Base-by-base conservation (phyloP, 2,888 invertebrate species). In the Athalia rosae region DNA sequence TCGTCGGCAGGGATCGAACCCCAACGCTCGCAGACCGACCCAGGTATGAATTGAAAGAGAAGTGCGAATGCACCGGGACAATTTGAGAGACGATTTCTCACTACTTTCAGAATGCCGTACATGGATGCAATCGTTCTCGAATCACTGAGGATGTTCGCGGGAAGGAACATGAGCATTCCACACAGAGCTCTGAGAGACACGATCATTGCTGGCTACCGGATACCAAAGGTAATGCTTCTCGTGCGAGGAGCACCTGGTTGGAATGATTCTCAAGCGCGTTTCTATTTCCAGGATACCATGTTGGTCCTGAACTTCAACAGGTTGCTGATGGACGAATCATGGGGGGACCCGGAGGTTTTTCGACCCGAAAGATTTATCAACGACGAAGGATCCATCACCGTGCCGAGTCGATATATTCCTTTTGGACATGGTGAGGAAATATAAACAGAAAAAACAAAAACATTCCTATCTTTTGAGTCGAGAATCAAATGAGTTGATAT, bases 91-190 rank as follows among this genome's bases (percentile, higher is more conserved):
- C 28, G 28, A 28, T 28, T 28, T n/a, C 28, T 28, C 28, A 28
- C 28, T 28, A 28, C 2, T 90, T 92, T 41, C 87, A 95, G 95
- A 73, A 92, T 97, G 93, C 95, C 96, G 0, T 97, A 95, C 85
- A 93, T 95, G 79, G 95, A 95, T 85, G 95, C 95, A 0, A 92
- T 96, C 7, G 94, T 95, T 0, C 90, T 95, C 83, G 97, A 97
- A 88, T 93, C 95, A 0, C 88, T 97, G 0, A 92, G 97, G 62
- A 94, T 96, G 91, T 96, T 97, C 86, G 94, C 95, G 93, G 95
- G 95, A 0, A 91, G 95, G 80, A 94, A 95, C 0, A 94, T 96
- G 85, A 94, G 95, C 8, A 93, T 97, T 4, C 96, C 96, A 0
- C 96, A 96, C 87, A 92, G 96, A 69, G 95, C 96, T 0, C 82